Evolutionary conservation across 2,113 vertebrate species (phyloP), one percentile per base, ranked within the genome.

Genomic region (Pollachius pollachius): DNA sequence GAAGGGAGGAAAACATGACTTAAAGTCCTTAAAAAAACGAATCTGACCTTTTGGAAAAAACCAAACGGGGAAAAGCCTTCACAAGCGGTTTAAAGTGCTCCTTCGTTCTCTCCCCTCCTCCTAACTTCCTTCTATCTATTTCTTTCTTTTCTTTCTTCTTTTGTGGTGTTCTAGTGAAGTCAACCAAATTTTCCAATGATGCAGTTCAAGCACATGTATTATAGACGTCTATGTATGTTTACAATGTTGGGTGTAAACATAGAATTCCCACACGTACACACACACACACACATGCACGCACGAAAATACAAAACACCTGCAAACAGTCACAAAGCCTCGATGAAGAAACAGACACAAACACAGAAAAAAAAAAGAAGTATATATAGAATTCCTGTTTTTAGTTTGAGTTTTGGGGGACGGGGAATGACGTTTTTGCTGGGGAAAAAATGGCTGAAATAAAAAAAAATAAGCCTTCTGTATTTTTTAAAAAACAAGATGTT

Each of bases 211-310:
- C 97, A 99, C 96, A 98, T 99, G 96, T 99, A 97, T 95, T 94
- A 97, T 97, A 98, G 94, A 48, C 41, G 41, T 95, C 94, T 90
- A 87, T 97, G 95, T 97, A 96, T 97, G 97, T 98, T 99, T 98
- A 97, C 96, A 97, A 94, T 96, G 95, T 98, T 96, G 94, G 95
- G 94, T 98, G 96, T 97, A 96, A 97, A 97, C 94, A 95, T 95
- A 93, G 92, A 93, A 89, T 90, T 89, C 90, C 80, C 71, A 77
- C 87, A 89, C 87, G 65, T 41, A 70, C 54, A 64, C 61, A 69
- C 19, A 68, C n/a, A 61, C 27, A 23, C 23, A 87, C 82, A 67
- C 64, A 63, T 69, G 23, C 19, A 57, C 34, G 64, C 30, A 77
- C 71, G 81, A 59, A 68, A 68, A 70, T 70, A 72, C 65, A 75